phyloP scores from a whole-genome alignment of 2,113 vertebrate genomes.

The Micromys minutus region DNA sequence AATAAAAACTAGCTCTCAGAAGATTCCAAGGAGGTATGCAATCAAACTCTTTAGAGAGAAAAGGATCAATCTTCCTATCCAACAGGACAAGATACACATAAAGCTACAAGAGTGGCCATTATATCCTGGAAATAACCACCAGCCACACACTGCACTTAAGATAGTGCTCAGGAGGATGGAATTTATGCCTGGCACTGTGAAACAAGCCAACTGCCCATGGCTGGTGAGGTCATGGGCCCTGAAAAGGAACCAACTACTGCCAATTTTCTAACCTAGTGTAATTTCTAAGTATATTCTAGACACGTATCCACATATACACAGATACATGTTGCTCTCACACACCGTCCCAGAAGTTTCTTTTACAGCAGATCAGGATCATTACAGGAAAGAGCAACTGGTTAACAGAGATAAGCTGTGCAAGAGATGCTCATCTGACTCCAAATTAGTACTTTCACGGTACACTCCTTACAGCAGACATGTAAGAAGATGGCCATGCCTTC shows the following conservation, averaged over 20 bases:
- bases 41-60: background rate
- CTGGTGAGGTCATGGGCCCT: background rate
- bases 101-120: background rate
- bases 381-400: background rate
- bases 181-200: background rate
- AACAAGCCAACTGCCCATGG: background rate
- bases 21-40: background rate
- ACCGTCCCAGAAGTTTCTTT: background rate
- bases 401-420: background rate
- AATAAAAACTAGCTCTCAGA: background rate
- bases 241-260: background rate
- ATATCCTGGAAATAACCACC: background rate
- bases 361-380: background rate
- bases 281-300: background rate
- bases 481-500: accelerated
- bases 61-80: background rate
- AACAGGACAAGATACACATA: background rate
- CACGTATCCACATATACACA: background rate
- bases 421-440: background rate
- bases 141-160: too few relatives aligned
- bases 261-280: background rate
- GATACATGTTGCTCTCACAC: background rate
- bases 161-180: too few relatives aligned
- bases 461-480: background rate
- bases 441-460: background rate